Evolutionary conservation across 2,888 invertebrate species (phyloP).

Genomic region (Griposia aprilina): DNA sequence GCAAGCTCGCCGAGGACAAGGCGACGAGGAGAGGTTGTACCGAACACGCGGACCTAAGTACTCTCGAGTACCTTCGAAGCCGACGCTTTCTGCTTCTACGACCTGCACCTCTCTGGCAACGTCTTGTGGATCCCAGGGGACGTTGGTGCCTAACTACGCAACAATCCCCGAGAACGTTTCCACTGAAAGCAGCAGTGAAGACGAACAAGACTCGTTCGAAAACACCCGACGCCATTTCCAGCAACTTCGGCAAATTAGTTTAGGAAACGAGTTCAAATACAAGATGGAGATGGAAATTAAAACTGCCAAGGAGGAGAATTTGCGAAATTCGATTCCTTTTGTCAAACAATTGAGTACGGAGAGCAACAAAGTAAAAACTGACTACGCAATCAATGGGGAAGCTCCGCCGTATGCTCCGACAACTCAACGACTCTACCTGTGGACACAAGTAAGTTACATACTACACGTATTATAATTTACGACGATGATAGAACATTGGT

Average conservation of each 20-base stretch:
- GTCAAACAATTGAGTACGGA: slow-evolving; percentile 91
- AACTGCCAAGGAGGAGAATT: slow-evolving; percentile 91
- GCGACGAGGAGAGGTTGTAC: slow-evolving; percentile 87
- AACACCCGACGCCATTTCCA: slow-evolving; percentile 91
- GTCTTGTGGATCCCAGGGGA: slow-evolving; percentile 87
- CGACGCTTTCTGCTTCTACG: slow-evolving; percentile 91
- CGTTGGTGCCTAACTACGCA: slow-evolving; percentile 85
- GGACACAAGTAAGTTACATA: slow-evolving; percentile 83
- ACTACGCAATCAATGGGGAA: slow-evolving; percentile 85
- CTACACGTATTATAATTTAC: neutral
- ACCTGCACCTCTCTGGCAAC: slow-evolving; percentile 91
- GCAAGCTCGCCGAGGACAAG: slow-evolving; percentile 83
- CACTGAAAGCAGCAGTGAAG: slow-evolving; percentile 88
- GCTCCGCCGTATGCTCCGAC: slow-evolving; percentile 88
- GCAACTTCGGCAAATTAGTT: slow-evolving; percentile 91
- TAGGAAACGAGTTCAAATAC: slow-evolving; percentile 91
- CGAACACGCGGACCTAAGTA: slow-evolving; percentile 85
- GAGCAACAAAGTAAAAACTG: slow-evolving; percentile 89
- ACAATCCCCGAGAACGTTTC: slow-evolving; percentile 84
- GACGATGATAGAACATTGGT: neutral
- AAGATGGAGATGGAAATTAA: slow-evolving; percentile 92
- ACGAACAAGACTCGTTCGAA: slow-evolving; percentile 90
- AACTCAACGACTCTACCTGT: slow-evolving; percentile 88
- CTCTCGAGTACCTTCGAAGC: slow-evolving; percentile 87
- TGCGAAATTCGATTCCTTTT: slow-evolving; percentile 91